These are phyloP conservation scores for Herpetotheres cachinnans DNA, from an alignment of 2,113 vertebrate genomes.

Conservation along the genomic window DNA sequence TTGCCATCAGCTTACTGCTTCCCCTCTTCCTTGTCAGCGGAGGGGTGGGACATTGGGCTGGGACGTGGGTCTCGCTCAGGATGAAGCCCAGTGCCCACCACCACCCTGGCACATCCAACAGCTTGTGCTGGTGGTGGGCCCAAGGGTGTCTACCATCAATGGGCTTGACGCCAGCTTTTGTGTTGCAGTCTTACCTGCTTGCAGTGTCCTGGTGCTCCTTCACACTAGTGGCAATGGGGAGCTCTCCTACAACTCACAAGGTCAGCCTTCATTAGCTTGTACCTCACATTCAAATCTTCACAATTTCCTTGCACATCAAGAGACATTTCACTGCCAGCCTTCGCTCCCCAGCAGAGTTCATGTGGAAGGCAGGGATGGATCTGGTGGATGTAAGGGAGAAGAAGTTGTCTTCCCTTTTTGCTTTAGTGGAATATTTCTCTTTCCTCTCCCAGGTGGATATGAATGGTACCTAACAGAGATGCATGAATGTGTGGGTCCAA, in stretches of 20 bases:
- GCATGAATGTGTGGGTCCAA: not conserved
- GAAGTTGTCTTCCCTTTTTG: not conserved
- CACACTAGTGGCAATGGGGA: not conserved
- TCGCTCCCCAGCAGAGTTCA: not conserved
- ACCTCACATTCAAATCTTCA: not conserved
- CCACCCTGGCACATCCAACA: not conserved
- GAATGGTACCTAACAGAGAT: not conserved
- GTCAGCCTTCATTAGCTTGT: not conserved
- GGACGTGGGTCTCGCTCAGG: not conserved
- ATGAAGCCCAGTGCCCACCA: not conserved
- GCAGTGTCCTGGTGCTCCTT: not conserved
- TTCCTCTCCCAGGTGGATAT: not conserved
- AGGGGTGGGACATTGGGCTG: not conserved
- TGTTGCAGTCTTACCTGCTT: not conserved
- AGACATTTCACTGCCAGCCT: not conserved
- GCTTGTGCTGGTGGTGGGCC: not conserved
- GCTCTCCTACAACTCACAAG: not conserved
- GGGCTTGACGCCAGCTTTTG: not conserved
- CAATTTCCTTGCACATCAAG: not conserved
- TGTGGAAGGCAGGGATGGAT: not conserved
- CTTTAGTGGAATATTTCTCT: not conserved
- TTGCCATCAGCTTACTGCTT: not conserved
- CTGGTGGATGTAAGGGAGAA: not conserved
- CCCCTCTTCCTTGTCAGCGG: not conserved
- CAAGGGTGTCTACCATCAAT: rapidly evolving